These are phyloP conservation scores for Bombus vancouverensis DNA, from an alignment of 1,140 invertebrate genomes.

Conservation along the genomic window DNA sequence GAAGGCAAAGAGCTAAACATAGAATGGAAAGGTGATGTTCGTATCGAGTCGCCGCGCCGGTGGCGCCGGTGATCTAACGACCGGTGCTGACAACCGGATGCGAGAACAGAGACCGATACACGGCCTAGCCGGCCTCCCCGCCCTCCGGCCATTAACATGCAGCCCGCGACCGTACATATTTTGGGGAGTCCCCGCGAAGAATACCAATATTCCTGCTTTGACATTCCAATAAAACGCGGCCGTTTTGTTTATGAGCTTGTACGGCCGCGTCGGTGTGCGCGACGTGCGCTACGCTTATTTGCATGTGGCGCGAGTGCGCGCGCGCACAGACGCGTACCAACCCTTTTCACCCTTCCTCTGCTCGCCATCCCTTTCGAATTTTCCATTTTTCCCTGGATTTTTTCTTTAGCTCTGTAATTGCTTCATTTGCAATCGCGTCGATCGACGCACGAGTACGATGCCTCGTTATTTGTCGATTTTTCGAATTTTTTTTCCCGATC, in stretches of 20 bases:
- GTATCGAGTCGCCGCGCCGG: constrained; percentile 40
- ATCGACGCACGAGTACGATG: background rate
- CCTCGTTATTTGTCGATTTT: background rate
- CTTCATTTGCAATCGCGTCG: background rate
- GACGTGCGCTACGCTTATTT: constrained; percentile 7
- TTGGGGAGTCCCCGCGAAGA: constrained; percentile 80
- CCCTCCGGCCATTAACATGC: constrained; percentile 79
- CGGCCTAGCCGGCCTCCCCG: constrained; percentile 57
- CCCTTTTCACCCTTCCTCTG: constrained; percentile 11
- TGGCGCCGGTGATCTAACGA: constrained; percentile 76
- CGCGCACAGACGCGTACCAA: background rate
- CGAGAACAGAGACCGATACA: constrained; percentile 73
- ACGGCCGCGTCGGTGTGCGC: constrained; percentile 54
- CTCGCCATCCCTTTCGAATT: background rate
- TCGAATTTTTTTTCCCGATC: background rate
- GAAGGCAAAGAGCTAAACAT: constrained; percentile 22
- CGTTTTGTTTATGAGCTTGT: constrained; percentile 83
- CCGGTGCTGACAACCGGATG: constrained; percentile 81
- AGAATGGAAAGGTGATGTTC: constrained; percentile 58
- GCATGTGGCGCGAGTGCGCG: constrained; percentile 4
- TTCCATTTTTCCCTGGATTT: background rate
- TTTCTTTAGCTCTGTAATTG: background rate
- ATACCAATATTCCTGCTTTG: constrained; percentile 83
- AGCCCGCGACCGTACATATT: constrained; percentile 81
- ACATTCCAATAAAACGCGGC: constrained; percentile 83